Evolutionary conservation across 1,140 invertebrate genomes (phyloP), one percentile per base, ranked within the genome.

Genomic region (Anastatus disparis): DNA sequence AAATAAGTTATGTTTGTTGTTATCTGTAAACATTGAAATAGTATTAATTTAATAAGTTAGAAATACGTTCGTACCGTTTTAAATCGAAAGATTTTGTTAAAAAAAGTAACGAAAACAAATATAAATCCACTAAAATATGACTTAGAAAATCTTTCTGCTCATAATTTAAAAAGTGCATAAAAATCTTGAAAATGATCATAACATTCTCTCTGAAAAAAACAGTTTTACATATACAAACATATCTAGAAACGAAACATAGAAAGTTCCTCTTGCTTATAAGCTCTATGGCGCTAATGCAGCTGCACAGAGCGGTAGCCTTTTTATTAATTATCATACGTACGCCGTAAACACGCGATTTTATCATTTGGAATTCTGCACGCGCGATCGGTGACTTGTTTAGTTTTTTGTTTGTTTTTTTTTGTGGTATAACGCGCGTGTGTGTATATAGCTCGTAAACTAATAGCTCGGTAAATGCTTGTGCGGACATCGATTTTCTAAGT

Each of bases 341-440:
- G 55, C 20, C 38, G 46, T 69, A 69, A 69, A 61, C 48, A 62
- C 46, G 58, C 46, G 56, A 69, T 42, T 69, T 69, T 62, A 69
- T 69, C 66, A 69, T 53, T 42, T 13, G 12, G 15, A 10, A 42
- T 15, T 48, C 29, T 26, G 38, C 61, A 3, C 46, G 12, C 20
- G 27, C 20, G 7, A 24, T 42, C 2, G n/a, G 50, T 29, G 24
- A 27, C 13, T 3, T 15, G 29, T 40, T 7, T 22, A 35, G 15
- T 26, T 50, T 20, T 24, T 27, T 24, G 38, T 2, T 12, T 1
- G 40, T 4, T n/a, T 0, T 40, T 58, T 40, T 52, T 12, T 35
- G 10, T n/a, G 17, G 10, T 35, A 8, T 12, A 2, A 3, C 48
- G 17, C 52, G 1, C 27, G n/a, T n/a, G n/a, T 35, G 15, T 15